Evolutionary conservation across 1,140 invertebrate genomes (phyloP).

Genomic region (Macrobrachium nipponense): DNA sequence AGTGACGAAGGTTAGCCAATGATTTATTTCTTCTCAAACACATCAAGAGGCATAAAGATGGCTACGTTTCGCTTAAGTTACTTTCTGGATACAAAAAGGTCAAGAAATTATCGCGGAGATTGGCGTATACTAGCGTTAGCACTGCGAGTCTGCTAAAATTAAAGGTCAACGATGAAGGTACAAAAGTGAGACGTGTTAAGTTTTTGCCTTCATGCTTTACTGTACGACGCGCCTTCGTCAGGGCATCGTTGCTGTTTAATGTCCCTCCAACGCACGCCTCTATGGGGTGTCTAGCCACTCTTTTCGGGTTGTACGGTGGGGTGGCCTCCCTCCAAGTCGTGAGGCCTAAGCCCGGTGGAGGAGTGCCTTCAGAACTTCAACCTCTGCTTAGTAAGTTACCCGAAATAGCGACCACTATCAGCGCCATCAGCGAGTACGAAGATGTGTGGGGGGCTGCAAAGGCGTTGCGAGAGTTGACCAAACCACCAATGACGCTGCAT

Average conservation of each 20-base stretch:
- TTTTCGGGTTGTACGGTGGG: conserved; percentile 88
- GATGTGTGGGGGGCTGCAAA: conserved; percentile 85
- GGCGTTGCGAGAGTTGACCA: conserved; percentile 74
- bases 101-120: conserved; percentile 90
- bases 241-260: conserved; percentile 85
- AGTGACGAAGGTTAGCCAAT: conserved; percentile 94
- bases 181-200: conserved; percentile 85
- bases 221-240: conserved; percentile 88
- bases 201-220: conserved; percentile 80
- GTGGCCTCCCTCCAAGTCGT: conserved; percentile 87
- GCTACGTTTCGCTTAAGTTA: conserved; percentile 92
- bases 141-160: conserved; percentile 81
- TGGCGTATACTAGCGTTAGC: conserved; percentile 91
- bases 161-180: conserved; percentile 89
- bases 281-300: conserved; percentile 87
- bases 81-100: conserved; percentile 94
- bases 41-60: conserved; percentile 92
- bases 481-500: conserved; percentile 74
- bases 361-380: conserved; percentile 86
- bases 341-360: conserved; percentile 86
- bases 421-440: conserved; percentile 90
- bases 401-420: conserved; percentile 85
- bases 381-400: conserved; percentile 90
- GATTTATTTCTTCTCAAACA: conserved; percentile 95
- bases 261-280: conserved; percentile 86